phyloP scores from a whole-genome alignment of 1,140 invertebrate species.

The Schlechtendalia chinensis region DNA sequence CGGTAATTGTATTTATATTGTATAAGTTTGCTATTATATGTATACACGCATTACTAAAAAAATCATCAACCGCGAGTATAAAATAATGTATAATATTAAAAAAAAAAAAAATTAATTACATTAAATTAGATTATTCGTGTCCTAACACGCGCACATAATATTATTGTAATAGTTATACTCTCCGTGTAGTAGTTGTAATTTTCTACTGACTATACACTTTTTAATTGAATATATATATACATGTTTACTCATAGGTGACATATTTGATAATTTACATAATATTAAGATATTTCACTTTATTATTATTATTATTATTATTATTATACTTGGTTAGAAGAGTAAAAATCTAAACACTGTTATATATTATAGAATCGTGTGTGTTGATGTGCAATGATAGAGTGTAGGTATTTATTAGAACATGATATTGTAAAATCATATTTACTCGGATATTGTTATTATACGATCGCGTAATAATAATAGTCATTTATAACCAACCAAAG shows the following conservation, averaged over 20 bases:
- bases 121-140: not conserved
- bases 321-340: not conserved
- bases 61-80: not conserved
- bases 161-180: not conserved
- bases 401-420: not conserved
- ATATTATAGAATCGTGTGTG: conserved; percentile 19
- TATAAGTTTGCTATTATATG: not conserved
- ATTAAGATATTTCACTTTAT: conserved; percentile 19
- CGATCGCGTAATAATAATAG: not conserved
- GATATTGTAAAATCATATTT: not conserved
- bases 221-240: not conserved
- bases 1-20: not conserved
- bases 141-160: not conserved
- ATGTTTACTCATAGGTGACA: too few species aligned
- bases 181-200: not conserved
- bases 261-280: not conserved
- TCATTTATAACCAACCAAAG: conserved; percentile 26
- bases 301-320: conserved; percentile 24
- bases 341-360: conserved; percentile 10
- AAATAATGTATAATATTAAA: too few species aligned
- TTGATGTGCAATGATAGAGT: conserved; percentile 44
- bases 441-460: conserved; percentile 5
- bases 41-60: not conserved
- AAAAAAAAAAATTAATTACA: not conserved
- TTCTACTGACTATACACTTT: not conserved